Percentiles rank a stretch among this genome's conserved stretches.
These are phyloP conservation scores for Coleophora flavipennella DNA, from an alignment of 2,888 invertebrate genomes.

Conservation along the genomic window DNA sequence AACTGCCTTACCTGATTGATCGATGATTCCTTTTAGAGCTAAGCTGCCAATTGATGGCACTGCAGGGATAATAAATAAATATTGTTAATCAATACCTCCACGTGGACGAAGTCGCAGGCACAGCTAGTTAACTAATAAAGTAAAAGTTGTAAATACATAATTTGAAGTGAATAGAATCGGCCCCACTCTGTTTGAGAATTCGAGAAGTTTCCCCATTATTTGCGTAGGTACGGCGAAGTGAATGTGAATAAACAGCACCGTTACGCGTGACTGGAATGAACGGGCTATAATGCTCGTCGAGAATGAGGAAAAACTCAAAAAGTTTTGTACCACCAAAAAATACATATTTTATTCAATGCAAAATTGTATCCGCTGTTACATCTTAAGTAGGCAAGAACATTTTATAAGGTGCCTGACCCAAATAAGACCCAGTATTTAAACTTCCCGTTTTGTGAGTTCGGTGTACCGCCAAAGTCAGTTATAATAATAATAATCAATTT, in stretches of 20 bases:
- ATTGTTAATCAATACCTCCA: no score
- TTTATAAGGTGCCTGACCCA: no score
- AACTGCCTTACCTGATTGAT: no score
- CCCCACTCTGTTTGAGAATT: slow-evolving; percentile 18
- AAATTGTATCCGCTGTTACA: slow-evolving; percentile 15
- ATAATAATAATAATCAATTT: no score
- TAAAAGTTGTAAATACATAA: slow-evolving; percentile 3
- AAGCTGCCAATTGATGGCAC: no score
- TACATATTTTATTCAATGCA: slow-evolving; percentile 45
- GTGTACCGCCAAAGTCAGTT: no score
- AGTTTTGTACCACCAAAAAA: slow-evolving; percentile 36
- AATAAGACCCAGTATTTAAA: no score
- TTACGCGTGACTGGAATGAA: slow-evolving; percentile 59
- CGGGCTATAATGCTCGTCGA: slow-evolving; percentile 35
- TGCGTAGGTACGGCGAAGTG: slow-evolving; percentile 45
- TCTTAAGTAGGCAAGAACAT: slow-evolving; percentile 11
- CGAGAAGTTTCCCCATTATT: slow-evolving; percentile 51
- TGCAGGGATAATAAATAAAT: no score
- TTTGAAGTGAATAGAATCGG: slow-evolving; percentile 1
- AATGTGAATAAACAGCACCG: slow-evolving; percentile 56
- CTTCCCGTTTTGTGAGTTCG: no score
- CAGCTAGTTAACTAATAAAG: neutral
- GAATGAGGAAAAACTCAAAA: slow-evolving; percentile 29
- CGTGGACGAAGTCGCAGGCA: no score
- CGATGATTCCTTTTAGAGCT: no score